These are phyloP conservation scores for Platysternon megacephalum DNA, from an alignment of 2,113 vertebrate genomes.

Conservation along the genomic window DNA sequence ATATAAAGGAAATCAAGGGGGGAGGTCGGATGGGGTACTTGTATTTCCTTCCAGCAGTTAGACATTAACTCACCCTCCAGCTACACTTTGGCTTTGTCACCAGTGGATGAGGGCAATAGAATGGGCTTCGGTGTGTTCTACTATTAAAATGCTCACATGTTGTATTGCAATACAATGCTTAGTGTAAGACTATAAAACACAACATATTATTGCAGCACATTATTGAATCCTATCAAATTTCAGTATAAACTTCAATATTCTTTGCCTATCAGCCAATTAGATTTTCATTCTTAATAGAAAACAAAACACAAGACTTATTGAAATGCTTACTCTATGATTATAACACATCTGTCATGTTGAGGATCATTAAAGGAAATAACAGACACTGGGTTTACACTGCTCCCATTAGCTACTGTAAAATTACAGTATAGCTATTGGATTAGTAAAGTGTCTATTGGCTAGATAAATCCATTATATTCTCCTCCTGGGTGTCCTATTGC, in stretches of 20 bases:
- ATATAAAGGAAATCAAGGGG: background rate
- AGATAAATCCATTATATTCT: background rate
- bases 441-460: background rate
- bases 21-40: background rate
- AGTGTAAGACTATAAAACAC: too few relatives aligned
- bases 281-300: background rate
- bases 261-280: background rate
- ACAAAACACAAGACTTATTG: background rate
- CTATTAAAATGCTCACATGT: too few relatives aligned
- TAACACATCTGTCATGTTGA: background rate
- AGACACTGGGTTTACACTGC: background rate
- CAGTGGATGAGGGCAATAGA: too few relatives aligned
- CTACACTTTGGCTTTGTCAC: too few relatives aligned
- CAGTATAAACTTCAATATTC: background rate
- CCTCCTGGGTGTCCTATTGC: background rate
- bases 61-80: background rate
- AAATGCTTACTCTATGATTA: background rate
- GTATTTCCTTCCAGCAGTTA: fast-evolving
- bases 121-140: too few relatives aligned
- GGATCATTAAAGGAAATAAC: background rate
- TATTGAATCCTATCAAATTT: background rate
- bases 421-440: background rate
- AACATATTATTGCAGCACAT: too few relatives aligned
- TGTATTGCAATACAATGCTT: too few relatives aligned
- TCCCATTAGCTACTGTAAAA: background rate